A percentile compares a stretch with the other conserved stretches of the same genome.
These are phyloP conservation scores for Linnaemya tessellans DNA, from an alignment of 2,888 invertebrate species.

Conservation along the genomic window DNA sequence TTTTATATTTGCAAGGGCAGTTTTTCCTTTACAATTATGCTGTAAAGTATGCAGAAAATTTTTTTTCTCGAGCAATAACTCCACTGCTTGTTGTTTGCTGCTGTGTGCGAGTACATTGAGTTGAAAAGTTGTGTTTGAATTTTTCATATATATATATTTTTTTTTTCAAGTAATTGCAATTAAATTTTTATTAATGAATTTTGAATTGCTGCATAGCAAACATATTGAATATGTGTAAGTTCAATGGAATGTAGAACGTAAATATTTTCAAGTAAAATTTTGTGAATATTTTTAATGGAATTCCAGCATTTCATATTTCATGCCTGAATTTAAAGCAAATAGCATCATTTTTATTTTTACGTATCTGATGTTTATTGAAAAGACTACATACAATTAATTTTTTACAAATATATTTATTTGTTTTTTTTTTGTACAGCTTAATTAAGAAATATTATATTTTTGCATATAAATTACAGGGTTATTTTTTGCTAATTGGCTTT, in stretches of 20 bases:
- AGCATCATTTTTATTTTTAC: not conserved
- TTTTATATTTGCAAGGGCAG: too few species aligned
- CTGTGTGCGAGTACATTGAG: not conserved
- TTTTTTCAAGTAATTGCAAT: conserved; percentile 31
- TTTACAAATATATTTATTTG: not conserved
- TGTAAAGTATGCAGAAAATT: not conserved
- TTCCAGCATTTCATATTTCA: not conserved
- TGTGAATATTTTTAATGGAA: not conserved
- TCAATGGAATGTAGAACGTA: not conserved
- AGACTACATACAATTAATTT: not conserved
- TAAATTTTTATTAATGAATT: conserved; percentile 32
- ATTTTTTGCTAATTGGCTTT: not conserved
- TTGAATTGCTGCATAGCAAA: conserved; percentile 6
- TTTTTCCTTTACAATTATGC: too few species aligned
- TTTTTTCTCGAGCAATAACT: not conserved
- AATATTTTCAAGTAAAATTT: not conserved
- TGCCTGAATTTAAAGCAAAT: not conserved
- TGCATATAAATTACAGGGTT: not conserved
- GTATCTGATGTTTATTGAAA: not conserved
- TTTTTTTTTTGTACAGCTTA: not conserved
- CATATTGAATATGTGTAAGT: too few species aligned
- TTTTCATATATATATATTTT: too few species aligned
- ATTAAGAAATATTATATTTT: conserved; percentile 4
- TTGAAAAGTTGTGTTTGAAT: conserved; percentile 31
- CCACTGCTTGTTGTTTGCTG: not conserved